Evolutionary conservation across 2,797 vertebrate genomes (phyloP).

Genomic region (Coluber constrictor): DNA sequence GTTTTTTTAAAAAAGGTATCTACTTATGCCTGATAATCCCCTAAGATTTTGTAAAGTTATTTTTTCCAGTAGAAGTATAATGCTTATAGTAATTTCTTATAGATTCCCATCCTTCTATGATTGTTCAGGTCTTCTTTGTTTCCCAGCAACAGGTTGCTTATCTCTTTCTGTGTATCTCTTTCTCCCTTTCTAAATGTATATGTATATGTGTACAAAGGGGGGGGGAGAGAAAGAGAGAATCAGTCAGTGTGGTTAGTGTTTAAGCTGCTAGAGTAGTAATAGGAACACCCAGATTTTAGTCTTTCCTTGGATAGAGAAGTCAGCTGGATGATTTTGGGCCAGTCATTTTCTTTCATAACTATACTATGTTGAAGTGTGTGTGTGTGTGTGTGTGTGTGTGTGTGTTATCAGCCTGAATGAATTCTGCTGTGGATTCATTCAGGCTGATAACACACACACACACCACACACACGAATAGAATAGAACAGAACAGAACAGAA

Average conservation of each 20-base stretch:
- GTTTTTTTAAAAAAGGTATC: neutral
- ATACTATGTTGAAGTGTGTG: neutral
- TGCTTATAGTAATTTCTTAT: neutral
- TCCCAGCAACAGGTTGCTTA: neutral
- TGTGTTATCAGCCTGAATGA: no score
- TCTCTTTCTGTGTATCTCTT: neutral
- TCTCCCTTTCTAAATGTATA: neutral
- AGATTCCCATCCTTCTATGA: neutral
- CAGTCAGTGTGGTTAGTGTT: neutral
- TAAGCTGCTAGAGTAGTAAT: neutral
- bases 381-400: no score
- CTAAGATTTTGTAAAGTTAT: neutral
- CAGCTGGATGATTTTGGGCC: neutral
- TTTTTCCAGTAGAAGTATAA: neutral
- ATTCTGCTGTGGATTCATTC: neutral
- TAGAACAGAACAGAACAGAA: no score
- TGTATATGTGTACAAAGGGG: neutral
- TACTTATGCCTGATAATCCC: neutral
- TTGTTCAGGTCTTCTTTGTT: neutral
- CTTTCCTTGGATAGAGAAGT: neutral
- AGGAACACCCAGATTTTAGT: neutral
- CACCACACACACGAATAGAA: no score
- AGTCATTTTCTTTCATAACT: neutral
- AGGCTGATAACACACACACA: neutral
- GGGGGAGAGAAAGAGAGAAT: accelerated